These are phyloP conservation scores for Tachysurus fulvidraco DNA, from an alignment of 2,113 vertebrate genomes.

Conservation along the genomic window DNA sequence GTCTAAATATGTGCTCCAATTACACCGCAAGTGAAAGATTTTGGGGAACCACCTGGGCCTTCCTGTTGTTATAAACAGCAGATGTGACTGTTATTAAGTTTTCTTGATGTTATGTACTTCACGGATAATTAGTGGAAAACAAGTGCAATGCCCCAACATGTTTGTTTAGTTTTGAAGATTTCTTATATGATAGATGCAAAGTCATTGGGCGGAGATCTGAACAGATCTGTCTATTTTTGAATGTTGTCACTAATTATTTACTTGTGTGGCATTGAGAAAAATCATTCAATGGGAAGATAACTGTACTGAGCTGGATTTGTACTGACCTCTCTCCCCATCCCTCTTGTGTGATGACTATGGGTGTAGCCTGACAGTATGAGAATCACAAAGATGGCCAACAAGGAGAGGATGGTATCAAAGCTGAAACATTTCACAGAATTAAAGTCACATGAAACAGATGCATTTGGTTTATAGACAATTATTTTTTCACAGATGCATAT, in stretches of 20 bases:
- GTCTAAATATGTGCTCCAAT: background rate
- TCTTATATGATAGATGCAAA: background rate
- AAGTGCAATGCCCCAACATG: background rate
- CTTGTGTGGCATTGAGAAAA: background rate
- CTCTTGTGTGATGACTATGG: slow-evolving; percentile 1
- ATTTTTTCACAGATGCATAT: too few species aligned
- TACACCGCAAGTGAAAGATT: background rate
- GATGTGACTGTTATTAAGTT: background rate
- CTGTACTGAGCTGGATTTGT: background rate
- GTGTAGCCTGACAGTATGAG: background rate
- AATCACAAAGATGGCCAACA: too few species aligned
- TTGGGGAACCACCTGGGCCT: background rate
- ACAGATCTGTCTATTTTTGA: background rate
- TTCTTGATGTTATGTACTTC: background rate
- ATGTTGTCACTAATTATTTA: background rate
- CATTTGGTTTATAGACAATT: background rate
- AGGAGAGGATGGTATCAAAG: slow-evolving; percentile 23
- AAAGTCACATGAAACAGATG: background rate
- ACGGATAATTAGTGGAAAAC: background rate
- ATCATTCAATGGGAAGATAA: background rate
- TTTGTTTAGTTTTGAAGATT: background rate
- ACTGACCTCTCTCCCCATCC: background rate
- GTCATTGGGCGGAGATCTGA: background rate
- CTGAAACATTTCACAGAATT: slow-evolving; percentile 20
- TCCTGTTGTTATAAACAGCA: slow-evolving; percentile 9